Base-by-base conservation (phyloP, 2,888 invertebrate species). In the Drosophila nr. medialis region DNA sequence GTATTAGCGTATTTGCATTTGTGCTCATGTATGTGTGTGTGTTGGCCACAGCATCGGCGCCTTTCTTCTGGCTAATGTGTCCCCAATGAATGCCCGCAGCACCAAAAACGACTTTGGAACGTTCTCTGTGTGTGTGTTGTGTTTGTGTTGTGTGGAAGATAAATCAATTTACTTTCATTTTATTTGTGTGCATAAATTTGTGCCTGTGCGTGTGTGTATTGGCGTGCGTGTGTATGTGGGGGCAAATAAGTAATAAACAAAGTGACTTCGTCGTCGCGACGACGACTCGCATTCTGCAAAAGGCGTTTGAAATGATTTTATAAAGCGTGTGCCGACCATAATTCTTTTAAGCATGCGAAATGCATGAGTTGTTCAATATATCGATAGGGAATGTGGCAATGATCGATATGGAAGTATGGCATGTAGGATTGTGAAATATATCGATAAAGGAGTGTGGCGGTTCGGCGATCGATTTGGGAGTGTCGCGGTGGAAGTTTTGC, bases 151-250 rank as follows among this genome's bases (percentile, higher is more conserved):
- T 64, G 72, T 65, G 72, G 77, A 80, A 86, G 85, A 88, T 90
- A 90, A 90, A 90, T 90, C 89, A 90, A 90, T 90, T 90, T 90
- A 83, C 83, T 80, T 74, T 80, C 79, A 90, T 88, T 86, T 83
- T 80, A 83, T 86, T 82, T 88, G 90, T 81, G 73, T 86, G 83
- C 89, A 88, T 87, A 86, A 89, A 89, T 88, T 89, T 84, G 71
- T 66, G 55, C 55, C 56, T 54, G 45, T 59, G 56, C 49, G 50
- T 58, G 40, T 30, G 56, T 60, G 53, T 30, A 42, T 53, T 40
- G 30, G 53, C 42, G 63, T 73, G 61, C 62, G 68, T 72, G 63
- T 13, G 11, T 21, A 3, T 56, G 21, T 56, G 21, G 34, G 50
- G 62, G 38, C 69, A 77, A 75, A 75, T 71, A 71, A 69, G 66